These are phyloP conservation scores for Paramisgurnus dabryanus DNA, from an alignment of 2,113 vertebrate species.

Conservation along the genomic window DNA sequence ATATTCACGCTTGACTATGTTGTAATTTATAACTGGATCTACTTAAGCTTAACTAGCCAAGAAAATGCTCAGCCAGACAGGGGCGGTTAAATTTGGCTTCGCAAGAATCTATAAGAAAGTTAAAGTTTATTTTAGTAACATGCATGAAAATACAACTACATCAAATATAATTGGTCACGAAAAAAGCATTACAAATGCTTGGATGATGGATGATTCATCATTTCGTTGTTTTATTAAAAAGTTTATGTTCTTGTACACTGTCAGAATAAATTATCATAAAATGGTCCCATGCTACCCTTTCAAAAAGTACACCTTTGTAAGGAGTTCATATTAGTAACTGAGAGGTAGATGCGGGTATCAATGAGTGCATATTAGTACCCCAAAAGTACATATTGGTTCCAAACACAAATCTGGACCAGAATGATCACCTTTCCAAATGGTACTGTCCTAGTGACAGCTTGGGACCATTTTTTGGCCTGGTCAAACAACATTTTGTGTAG, in stretches of 20 bases:
- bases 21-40: constrained; percentile 11
- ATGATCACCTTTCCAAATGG: too few species aligned
- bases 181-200: background rate
- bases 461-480: too few species aligned
- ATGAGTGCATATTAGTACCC: too few species aligned
- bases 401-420: background rate
- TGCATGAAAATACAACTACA: background rate
- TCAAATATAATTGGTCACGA: background rate
- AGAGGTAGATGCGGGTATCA: too few species aligned
- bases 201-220: background rate
- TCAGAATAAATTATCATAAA: too few species aligned
- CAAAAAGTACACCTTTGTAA: too few species aligned
- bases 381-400: too few species aligned
- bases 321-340: too few species aligned
- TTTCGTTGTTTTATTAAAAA: background rate
- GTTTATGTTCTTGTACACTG: background rate
- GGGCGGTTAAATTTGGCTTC: background rate
- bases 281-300: too few species aligned
- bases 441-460: too few species aligned
- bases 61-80: constrained; percentile 10
- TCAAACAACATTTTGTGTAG: too few species aligned
- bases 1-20: background rate
- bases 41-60: constrained; percentile 5
- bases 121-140: background rate
- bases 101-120: background rate